Evolutionary conservation across 1,140 invertebrate species (phyloP), one percentile per base, ranked within the genome.

Genomic region (Agrypnia vestita): DNA sequence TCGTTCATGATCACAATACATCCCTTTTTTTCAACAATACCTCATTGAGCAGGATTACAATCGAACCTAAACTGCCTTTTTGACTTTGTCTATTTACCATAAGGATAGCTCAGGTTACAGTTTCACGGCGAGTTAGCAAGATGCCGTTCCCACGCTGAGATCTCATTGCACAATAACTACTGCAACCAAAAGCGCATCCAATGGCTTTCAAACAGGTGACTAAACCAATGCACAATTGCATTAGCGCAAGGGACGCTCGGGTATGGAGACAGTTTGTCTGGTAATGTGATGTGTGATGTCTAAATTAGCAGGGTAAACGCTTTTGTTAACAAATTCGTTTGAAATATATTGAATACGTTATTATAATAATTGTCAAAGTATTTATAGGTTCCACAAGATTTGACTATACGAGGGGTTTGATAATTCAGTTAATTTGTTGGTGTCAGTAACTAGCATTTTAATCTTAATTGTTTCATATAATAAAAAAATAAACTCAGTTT

Each of bases 1-100:
- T 59, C 21, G 13, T 55, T 46, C 72, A 61, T 59, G 55, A 75
- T 59, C 72, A 75, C 72, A 75, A 75, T 75, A 75, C 72, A 61
- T 59, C 6, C 25, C 25, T 35, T 75, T 61, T 73, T 56, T 75
- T 11, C 43, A 44, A 56, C 35, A 69, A 69, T 11, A 44, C 35
- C 17, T 43, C 64, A 69, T 69, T 69, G 64, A 69, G n/a, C 44
- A 13, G 0, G 15, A 69, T 11, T 69, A 44, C 64, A 69, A 69
- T 51, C 25, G 25, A 35, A 35, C 25, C 25, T 35, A 61, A 35
- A 43, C 19, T 47, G 35, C 35, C 35, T 17, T 46, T 69, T 11
- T 47, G 64, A 69, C 61, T 44, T 49, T 69, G 19, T 69, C 43
- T 69, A 49, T 69, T 69, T 74, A 56, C 55, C 49, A 43, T n/a